These are phyloP conservation scores for Callorhinus ursinus DNA, from an alignment of 2,113 vertebrate genomes.

Conservation along the genomic window DNA sequence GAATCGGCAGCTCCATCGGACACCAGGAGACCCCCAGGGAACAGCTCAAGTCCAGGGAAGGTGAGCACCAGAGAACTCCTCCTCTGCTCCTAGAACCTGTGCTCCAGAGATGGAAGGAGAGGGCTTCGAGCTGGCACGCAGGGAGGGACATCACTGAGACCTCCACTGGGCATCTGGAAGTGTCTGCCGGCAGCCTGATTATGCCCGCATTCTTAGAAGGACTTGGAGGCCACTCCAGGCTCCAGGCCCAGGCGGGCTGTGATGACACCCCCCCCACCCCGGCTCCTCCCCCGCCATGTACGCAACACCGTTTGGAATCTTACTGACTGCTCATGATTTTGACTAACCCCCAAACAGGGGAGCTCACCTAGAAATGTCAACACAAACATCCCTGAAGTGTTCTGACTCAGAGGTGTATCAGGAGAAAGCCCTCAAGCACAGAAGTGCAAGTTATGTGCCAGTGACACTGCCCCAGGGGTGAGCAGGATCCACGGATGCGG, in stretches of 20 bases:
- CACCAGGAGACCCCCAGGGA: constrained; percentile 93
- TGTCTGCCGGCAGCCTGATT: neutral
- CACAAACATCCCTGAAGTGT: neutral
- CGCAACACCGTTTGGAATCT: neutral
- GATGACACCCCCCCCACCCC: rapidly evolving
- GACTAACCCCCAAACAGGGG: neutral
- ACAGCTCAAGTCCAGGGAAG: constrained; percentile 90
- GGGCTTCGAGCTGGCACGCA: neutral
- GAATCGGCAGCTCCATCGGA: constrained; percentile 88
- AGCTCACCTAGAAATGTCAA: neutral
- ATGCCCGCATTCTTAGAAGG: neutral
- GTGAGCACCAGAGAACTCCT: constrained; percentile 92
- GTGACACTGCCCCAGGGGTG: neutral
- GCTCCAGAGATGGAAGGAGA: neutral
- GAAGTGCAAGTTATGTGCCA: neutral
- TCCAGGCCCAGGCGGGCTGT: neutral
- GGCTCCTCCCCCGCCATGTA: rapidly evolving
- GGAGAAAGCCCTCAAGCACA: neutral
- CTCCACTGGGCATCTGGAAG: rapidly evolving
- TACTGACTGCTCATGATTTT: neutral
- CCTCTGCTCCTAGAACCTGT: constrained; percentile 81
- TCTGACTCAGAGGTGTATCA: neutral
- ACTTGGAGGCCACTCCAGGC: neutral
- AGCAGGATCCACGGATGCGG: rapidly evolving
- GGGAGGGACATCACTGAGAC: no score